phyloP scores from a whole-genome alignment of 2,888 invertebrate species.

The Dromius quadrimaculatus region DNA sequence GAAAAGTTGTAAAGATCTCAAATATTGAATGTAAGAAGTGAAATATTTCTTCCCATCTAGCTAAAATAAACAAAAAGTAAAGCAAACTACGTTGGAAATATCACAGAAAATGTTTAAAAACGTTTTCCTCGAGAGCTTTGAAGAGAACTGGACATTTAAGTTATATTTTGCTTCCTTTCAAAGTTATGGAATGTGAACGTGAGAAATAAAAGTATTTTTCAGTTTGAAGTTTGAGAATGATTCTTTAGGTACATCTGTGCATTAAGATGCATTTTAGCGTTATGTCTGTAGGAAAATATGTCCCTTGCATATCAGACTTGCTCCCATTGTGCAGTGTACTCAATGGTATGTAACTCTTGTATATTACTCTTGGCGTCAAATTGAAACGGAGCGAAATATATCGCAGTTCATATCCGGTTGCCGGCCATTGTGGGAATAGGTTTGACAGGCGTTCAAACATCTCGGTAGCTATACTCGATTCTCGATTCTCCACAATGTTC shows the following conservation, averaged over 20 bases:
- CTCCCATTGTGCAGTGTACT: neutral
- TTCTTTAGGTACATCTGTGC: no score
- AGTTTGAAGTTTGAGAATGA: no score
- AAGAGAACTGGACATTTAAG: constrained; percentile 26
- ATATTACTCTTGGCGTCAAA: neutral
- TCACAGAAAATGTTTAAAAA: constrained; percentile 13
- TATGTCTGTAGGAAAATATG: neutral
- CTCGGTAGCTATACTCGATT: no score
- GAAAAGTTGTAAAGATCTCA: constrained; percentile 1
- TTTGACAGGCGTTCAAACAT: constrained; percentile 35
- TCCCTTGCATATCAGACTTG: neutral
- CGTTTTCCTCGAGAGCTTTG: constrained; percentile 7
- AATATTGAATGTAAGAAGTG: neutral
- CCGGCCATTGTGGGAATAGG: constrained; percentile 42
- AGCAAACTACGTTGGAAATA: constrained; percentile 30
- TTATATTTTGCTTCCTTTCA: constrained; percentile 21
- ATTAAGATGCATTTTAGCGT: neutral
- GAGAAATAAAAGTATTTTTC: constrained; percentile 3
- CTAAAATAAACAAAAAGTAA: neutral
- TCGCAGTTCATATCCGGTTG: constrained; percentile 34
- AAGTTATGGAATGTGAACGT: neutral
- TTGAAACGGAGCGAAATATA: constrained; percentile 13
- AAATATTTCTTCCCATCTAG: neutral
- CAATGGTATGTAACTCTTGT: no score
- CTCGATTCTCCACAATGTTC: constrained; percentile 18